Percentiles rank a stretch among this genome's conserved stretches.
Conservation (phyloP, 2,113 vertebrate species). For the rat (Rattus norvegicus) region DNA sequence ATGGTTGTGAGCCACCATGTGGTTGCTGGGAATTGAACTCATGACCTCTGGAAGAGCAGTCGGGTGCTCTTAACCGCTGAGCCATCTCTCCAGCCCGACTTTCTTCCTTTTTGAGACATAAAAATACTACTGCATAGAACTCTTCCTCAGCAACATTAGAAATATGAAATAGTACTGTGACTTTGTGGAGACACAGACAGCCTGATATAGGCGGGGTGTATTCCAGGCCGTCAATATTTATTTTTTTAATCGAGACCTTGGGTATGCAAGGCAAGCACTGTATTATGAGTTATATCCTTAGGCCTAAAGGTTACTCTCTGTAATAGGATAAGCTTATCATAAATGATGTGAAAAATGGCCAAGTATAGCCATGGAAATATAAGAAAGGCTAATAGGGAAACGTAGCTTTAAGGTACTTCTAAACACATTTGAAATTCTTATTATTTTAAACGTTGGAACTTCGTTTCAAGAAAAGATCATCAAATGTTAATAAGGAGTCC, state of each 20-base stretch:
- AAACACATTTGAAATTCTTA: background rate
- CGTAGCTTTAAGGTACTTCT: background rate
- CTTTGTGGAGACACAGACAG: background rate
- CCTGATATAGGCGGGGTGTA: background rate
- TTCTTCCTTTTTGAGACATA: conserved; percentile 15
- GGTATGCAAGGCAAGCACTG: background rate
- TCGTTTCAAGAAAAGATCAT: background rate
- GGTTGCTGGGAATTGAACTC: too few relatives aligned
- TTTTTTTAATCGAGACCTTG: background rate
- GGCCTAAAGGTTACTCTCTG: background rate
- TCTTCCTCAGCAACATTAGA: background rate
- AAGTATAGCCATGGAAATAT: background rate
- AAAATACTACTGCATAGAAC: background rate
- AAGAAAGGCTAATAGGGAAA: background rate
- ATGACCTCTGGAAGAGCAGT: too few relatives aligned
- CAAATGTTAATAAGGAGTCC: background rate
- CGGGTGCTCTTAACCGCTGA: too few relatives aligned
- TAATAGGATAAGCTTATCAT: background rate
- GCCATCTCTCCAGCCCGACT: too few relatives aligned
- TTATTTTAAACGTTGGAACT: background rate
- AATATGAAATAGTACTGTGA: background rate
- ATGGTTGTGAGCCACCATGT: too few relatives aligned
- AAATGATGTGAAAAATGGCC: background rate
- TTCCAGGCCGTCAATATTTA: background rate
- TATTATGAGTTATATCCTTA: background rate